Base-by-base conservation (phyloP, 2,113 vertebrate genomes). In the Ochotona curzoniae region DNA sequence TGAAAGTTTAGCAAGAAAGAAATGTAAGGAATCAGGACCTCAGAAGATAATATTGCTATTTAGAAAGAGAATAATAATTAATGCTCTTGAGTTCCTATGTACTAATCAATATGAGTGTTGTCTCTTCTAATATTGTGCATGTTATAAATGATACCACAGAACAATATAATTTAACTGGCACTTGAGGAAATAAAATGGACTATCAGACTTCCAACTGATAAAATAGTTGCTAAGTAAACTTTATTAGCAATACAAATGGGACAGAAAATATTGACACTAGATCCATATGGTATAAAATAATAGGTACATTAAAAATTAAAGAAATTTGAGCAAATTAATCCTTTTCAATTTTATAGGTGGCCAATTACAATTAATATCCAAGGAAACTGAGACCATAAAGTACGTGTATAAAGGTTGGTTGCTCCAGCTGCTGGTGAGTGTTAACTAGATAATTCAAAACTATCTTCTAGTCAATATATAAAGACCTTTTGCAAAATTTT, bases 201-300 rank as follows among this genome's bases (percentile, higher is more conserved):
- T 83, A 83, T 92, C 47, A 92, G 44, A 83, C 67, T 93, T 83
- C 30, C 81, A 89, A 94, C 83, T 67, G 67, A 84, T 87, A 81
- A 94, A 88, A 93, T 89, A 49, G 47, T 87, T 80, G 76, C 87
- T 96, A 95, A 93, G 78, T 87, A 89, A 96, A 93, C 64, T 78
- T 80, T 95, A 93, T 13, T 94, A 83, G 74, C 76, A 91, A 93
- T 83, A 61, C 90, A 95, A 92, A 94, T 73, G 5, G 70, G 57
- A 95, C 69, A 47, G 80, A 76, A 93, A 97, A 84, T 84, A 67
- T 69, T 89, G 80, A 75, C n/a, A 88, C 60, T 32, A 87, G n/a
- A 91, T 71, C 57, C 89, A 51, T 30, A 89, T 61, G 91, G 79
- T 89, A 89, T 89, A 92, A 89, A 95, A 91, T 80, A 82, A 85